Conservation (phyloP, 2,113 vertebrate species). For the Amazona guildingii region DNA sequence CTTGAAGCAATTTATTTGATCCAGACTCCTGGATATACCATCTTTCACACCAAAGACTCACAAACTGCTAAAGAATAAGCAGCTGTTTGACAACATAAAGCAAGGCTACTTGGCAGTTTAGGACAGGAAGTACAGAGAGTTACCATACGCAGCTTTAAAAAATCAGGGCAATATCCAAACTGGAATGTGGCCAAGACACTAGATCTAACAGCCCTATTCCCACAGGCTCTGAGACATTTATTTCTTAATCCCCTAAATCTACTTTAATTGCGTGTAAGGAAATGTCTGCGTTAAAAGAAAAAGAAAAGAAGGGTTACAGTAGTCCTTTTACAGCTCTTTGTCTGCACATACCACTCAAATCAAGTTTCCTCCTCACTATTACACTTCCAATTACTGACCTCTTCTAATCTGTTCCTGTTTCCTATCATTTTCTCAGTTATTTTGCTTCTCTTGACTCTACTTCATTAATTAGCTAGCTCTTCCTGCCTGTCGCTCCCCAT, state of each 20-base stretch:
- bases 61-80: not conserved
- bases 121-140: not conserved
- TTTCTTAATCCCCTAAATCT: conserved; percentile 38
- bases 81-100: not conserved
- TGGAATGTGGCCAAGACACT: not conserved
- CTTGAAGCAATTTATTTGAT: not conserved
- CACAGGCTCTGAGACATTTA: not conserved
- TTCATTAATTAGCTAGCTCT: not conserved
- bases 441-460: not conserved
- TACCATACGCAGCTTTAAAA: not conserved
- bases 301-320: not conserved
- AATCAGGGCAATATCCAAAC: not conserved
- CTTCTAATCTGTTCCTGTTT: not conserved
- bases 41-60: not conserved
- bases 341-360: not conserved
- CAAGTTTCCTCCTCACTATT: not conserved
- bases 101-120: not conserved
- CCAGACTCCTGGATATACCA: not conserved
- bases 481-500: not conserved
- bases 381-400: not conserved
- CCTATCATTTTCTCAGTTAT: not conserved
- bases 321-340: conserved; percentile 12
- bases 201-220: conserved; percentile 2
- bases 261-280: conserved; percentile 40
- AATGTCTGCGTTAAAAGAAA: conserved; percentile 1